A percentile compares a stretch with the other conserved stretches of the same genome.
phyloP scores from a whole-genome alignment of 2,797 vertebrate genomes.

The Octomys mimax region DNA sequence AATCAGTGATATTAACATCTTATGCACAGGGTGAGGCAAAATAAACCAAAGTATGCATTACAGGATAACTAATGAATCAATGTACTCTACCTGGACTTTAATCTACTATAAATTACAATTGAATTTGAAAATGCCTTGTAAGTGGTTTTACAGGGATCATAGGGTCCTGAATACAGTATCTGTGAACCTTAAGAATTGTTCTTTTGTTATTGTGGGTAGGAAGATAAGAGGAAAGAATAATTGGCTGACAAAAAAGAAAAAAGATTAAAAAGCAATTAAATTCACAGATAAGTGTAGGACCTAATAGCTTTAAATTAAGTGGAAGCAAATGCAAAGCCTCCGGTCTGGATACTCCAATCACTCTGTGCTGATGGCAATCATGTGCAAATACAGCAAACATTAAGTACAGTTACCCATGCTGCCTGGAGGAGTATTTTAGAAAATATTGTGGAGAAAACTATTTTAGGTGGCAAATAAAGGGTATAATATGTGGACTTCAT shows the following conservation, averaged over 20 bases:
- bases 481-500: background rate
- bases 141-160: background rate
- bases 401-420: background rate
- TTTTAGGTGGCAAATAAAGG: background rate
- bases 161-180: background rate
- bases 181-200: background rate
- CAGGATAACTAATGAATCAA: background rate
- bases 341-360: background rate
- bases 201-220: background rate
- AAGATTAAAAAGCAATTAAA: slow-evolving; percentile 59
- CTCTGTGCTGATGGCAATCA: background rate
- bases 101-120: background rate
- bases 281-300: slow-evolving; percentile 18
- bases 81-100: background rate
- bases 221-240: slow-evolving; percentile 57
- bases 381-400: background rate
- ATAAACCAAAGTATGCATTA: background rate
- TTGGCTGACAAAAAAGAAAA: slow-evolving; percentile 51
- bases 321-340: background rate
- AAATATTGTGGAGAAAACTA: background rate
- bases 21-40: background rate
- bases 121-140: background rate
- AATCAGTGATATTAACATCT: background rate
- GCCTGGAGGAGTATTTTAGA: background rate
- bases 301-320: background rate